Conservation (phyloP, 2,113 vertebrate species). For the Cynocephalus volans region DNA sequence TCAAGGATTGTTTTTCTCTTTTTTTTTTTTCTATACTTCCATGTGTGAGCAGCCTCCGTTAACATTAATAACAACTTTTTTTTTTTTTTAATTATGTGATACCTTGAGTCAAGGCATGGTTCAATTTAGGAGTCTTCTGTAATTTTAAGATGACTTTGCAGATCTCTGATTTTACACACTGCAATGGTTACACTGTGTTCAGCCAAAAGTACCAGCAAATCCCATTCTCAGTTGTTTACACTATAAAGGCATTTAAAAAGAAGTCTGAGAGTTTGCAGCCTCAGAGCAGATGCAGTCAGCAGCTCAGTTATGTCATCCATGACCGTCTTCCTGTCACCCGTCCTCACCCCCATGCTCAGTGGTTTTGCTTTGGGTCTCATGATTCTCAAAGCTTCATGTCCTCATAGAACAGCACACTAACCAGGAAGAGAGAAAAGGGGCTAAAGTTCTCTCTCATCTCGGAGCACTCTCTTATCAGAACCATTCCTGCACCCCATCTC, state of each 20-base stretch:
- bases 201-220: conserved; percentile 18
- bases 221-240: neutral
- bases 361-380: neutral
- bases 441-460: fast-evolving
- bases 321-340: neutral
- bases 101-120: neutral
- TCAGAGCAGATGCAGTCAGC: neutral
- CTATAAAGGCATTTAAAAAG: neutral
- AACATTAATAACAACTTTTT: neutral
- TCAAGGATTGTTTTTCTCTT: neutral
- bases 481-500: neutral
- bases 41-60: neutral
- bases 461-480: neutral
- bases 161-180: neutral
- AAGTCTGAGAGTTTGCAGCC: neutral
- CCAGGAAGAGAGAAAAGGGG: neutral
- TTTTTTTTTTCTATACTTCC: neutral
- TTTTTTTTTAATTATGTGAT: neutral
- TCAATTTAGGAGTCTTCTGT: neutral
- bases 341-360: neutral
- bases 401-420: neutral
- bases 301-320: neutral
- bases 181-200: neutral
- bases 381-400: neutral
- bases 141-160: neutral